A percentile compares a stretch with the other conserved stretches of the same genome.
phyloP scores from a whole-genome alignment of 2,113 vertebrate species.

The Lampris megalopsis region DNA sequence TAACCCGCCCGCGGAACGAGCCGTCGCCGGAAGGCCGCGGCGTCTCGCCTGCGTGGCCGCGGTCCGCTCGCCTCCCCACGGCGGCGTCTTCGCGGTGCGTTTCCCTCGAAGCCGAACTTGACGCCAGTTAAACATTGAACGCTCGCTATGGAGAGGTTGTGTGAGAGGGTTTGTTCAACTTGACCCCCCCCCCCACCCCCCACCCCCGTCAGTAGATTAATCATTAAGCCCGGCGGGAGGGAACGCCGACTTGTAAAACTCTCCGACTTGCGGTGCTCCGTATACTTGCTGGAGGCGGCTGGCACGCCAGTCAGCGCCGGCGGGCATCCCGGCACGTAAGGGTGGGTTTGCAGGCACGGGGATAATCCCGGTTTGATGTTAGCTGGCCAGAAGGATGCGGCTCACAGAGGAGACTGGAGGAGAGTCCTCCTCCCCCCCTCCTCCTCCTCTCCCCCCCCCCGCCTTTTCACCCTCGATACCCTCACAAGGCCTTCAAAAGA shows the following conservation, averaged over 20 bases:
- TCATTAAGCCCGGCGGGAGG: constrained; percentile 5
- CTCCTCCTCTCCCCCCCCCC: constrained; percentile 24
- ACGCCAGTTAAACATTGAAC: constrained; percentile 43
- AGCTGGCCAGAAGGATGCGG: constrained; percentile 28
- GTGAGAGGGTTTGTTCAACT: background rate
- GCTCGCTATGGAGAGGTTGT: constrained; percentile 13
- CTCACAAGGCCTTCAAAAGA: constrained; percentile 46
- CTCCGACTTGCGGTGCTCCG: too few species aligned
- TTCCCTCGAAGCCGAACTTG: constrained; percentile 25
- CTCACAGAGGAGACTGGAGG: constrained; percentile 24
- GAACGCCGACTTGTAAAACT: constrained; percentile 1
- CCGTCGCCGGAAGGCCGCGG: constrained; percentile 19
- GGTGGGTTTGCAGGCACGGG: constrained; percentile 2
- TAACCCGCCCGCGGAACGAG: constrained; percentile 67
- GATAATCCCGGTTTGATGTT: constrained; percentile 57
- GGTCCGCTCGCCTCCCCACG: constrained; percentile 31
- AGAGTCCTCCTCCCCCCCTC: too few species aligned
- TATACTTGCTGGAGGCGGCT: constrained; percentile 8
- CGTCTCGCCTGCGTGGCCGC: constrained; percentile 28
- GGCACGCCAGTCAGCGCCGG: constrained; percentile 13
- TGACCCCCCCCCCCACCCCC: background rate
- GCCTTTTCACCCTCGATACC: constrained; percentile 41
- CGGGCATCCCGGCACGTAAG: constrained; percentile 25
- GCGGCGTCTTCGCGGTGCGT: constrained; percentile 39
- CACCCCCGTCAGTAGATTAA: constrained; percentile 5